A percentile compares a stretch with the other conserved stretches of the same genome.
Conservation (phyloP, 2,888 invertebrate genomes). For the Lepetodrilus schrolli region DNA sequence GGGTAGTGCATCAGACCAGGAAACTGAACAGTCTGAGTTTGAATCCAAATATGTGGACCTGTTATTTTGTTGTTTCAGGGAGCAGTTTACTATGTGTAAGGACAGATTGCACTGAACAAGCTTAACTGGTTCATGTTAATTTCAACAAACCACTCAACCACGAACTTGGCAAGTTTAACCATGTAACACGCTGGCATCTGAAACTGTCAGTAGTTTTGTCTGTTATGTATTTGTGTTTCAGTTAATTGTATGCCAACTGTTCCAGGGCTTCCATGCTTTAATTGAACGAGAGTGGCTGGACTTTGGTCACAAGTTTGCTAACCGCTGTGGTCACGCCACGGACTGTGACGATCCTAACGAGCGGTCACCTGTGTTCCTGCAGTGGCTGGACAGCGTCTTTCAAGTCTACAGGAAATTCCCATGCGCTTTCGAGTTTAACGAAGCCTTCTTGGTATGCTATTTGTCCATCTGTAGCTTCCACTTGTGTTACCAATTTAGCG, state of each 20-base stretch:
- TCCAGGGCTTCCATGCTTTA: slow-evolving; percentile 92
- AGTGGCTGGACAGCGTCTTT: slow-evolving; percentile 97
- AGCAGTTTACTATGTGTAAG: no score
- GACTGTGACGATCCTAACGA: slow-evolving; percentile 92
- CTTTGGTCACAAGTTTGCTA: slow-evolving; percentile 98
- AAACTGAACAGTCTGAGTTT: no score
- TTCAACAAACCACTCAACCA: background rate
- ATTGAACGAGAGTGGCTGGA: slow-evolving; percentile 97
- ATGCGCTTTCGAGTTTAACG: slow-evolving; percentile 95
- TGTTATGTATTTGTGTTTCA: no score
- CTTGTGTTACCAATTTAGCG: no score
- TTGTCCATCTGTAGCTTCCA: no score
- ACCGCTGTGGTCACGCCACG: slow-evolving; percentile 83
- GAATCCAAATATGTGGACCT: no score
- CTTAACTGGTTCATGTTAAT: background rate
- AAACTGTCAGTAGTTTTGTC: no score
- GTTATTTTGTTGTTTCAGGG: no score
- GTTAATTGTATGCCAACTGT: slow-evolving; percentile 39
- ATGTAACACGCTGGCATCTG: no score
- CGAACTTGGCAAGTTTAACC: background rate
- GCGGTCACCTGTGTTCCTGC: slow-evolving; percentile 96
- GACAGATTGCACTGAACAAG: no score
- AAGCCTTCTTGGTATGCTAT: slow-evolving; percentile 90
- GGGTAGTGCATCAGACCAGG: no score
- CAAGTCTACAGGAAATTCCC: slow-evolving; percentile 92